phyloP scores from a whole-genome alignment of 53 echinoderm and acorn worm species.

The Echinometra lucunter region DNA sequence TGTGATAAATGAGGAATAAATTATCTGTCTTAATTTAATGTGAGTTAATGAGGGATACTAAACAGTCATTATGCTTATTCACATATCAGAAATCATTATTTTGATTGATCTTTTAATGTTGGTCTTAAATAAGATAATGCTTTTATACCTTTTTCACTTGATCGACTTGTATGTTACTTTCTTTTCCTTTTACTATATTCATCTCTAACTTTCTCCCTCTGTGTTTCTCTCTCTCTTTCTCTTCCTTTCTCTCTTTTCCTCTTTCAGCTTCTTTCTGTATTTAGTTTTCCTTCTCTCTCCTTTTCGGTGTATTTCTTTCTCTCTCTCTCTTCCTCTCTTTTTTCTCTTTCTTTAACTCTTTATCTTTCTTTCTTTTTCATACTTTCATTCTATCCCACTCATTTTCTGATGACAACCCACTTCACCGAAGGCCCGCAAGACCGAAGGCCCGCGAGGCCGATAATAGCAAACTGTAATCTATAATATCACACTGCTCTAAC shows the following conservation, averaged over 20 bases:
- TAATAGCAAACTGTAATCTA: too few relatives aligned
- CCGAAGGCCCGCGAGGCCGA: too few relatives aligned
- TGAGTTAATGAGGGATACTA: not conserved
- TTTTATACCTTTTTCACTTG: not conserved
- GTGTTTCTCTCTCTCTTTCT: not conserved
- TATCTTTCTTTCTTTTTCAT: not conserved
- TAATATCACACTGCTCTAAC: too few relatives aligned
- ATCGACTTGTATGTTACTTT: not conserved
- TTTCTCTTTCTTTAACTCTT: too few relatives aligned
- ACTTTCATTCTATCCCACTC: not conserved
- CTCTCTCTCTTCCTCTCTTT: not conserved
- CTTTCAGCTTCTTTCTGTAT: too few relatives aligned
- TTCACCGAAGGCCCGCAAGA: too few relatives aligned
- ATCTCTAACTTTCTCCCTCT: not conserved
- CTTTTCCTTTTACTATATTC: not conserved
- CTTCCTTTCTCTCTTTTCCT: not conserved
- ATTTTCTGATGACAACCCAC: too few relatives aligned
- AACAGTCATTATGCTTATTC: not conserved
- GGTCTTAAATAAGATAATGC: too few relatives aligned
- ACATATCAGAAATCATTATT: not conserved
- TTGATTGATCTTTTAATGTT: not conserved
- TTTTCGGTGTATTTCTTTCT: not conserved
- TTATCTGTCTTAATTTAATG: not conserved
- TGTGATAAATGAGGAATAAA: not conserved
- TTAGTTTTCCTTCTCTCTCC: not conserved